Percentiles rank a stretch among this genome's conserved stretches.
phyloP scores from a whole-genome alignment of 2,888 invertebrate species.

The Calameuta filiformis region DNA sequence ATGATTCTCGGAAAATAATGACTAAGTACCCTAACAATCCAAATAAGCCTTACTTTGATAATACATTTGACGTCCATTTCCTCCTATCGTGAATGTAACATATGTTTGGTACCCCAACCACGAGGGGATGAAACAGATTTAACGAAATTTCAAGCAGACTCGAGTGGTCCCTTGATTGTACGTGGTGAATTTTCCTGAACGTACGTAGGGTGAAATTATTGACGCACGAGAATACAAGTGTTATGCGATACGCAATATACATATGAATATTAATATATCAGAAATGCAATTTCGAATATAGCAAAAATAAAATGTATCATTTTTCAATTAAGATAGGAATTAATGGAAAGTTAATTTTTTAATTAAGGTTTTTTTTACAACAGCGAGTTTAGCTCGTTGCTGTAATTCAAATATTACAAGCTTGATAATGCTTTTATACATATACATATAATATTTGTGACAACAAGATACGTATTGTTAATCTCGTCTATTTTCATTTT shows the following conservation, averaged over 20 bases:
- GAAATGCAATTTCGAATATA: too few species aligned
- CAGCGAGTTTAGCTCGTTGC: too few species aligned
- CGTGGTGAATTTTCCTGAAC: slow-evolving; percentile 3
- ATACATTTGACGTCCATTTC: not conserved
- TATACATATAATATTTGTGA: not conserved
- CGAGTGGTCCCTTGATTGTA: slow-evolving; percentile 11
- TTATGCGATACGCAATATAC: too few species aligned
- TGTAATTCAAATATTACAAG: not conserved
- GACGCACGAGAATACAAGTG: too few species aligned
- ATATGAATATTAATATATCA: too few species aligned
- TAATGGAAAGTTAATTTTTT: too few species aligned
- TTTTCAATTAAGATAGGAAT: too few species aligned
- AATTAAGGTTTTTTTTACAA: too few species aligned
- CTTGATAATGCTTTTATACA: not conserved
- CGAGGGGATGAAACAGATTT: slow-evolving; percentile 11
- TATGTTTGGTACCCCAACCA: not conserved
- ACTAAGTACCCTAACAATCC: not conserved
- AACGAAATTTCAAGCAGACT: slow-evolving; percentile 19
- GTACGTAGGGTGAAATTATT: too few species aligned
- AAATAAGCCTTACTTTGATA: not conserved
- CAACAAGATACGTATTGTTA: not conserved
- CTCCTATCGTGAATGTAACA: too few species aligned
- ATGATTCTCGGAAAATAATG: too few species aligned
- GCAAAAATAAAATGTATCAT: too few species aligned
- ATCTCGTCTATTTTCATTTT: not conserved